Evolutionary conservation across 2,113 vertebrate genomes (phyloP), one percentile per base, ranked within the genome.

Genomic region (Varanus salvator): DNA sequence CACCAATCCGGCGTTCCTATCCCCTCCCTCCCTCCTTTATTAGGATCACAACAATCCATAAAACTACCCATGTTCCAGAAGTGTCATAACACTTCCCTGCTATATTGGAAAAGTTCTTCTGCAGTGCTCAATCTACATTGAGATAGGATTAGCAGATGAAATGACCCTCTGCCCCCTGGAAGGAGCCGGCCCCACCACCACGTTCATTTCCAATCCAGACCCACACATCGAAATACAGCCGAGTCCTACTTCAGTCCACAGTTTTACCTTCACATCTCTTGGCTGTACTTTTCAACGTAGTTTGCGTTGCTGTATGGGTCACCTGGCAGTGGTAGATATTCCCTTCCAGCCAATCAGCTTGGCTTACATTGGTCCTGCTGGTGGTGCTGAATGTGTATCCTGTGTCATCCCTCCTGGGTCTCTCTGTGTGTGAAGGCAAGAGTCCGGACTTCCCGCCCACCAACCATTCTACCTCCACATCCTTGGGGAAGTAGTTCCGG

Each of bases 181-280:
- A n/a, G n/a, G n/a, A n/a, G n/a, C n/a, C n/a, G n/a, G n/a, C n/a
- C 38, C 38, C 38, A 3, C 38, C 38, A n/a, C 38, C 38, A 44
- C 38, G 2, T 2, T 3, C 38, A 3, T 31, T 38, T 57, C 27
- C 8, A 19, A 8, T 25, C 6, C 23, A 31, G 5, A 27, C 25
- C 50, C 3, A 12, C 1, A 15, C 34, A 7, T 9, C 1, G 3
- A 4, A 68, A 31, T 8, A 8, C 9, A 48, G 12, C 2, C 8
- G 1, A 80, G 6, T 6, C 9, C 14, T 1, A 5, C 14, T 11
- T 60, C 0, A 29, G 9, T 27, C 31, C 21, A 7, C 0, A 34
- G 29, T 6, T 23, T 87, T 85, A 97, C 96, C 96, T 96, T 60
- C 3, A 84, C 96, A 97, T 77, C 52, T 94, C 14, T 23, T 85